Percentiles rank a stretch among this genome's conserved stretches.
phyloP scores from a whole-genome alignment of 1,140 invertebrate species.

The Megalopta genalis region DNA sequence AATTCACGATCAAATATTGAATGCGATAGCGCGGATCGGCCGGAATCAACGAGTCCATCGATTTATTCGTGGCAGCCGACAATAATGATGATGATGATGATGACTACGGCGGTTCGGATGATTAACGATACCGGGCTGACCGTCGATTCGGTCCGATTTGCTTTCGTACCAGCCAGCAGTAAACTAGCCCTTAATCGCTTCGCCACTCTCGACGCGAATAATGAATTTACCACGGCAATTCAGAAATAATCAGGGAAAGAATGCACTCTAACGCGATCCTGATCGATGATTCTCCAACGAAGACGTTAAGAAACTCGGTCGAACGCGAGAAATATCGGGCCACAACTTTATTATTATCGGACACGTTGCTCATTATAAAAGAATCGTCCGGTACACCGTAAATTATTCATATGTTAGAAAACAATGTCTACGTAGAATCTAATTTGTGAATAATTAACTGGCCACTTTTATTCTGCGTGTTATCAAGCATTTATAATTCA shows the following conservation, averaged over 20 bases:
- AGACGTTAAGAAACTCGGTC: constrained; percentile 24
- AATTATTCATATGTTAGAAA: too few relatives aligned
- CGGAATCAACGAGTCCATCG: constrained; percentile 49
- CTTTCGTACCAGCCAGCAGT: constrained; percentile 44
- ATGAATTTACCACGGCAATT: constrained; percentile 57
- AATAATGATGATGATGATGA: constrained; percentile 61
- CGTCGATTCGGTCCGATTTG: constrained; percentile 59
- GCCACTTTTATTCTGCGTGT: too few relatives aligned
- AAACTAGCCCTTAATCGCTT: constrained; percentile 61
- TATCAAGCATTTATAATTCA: too few relatives aligned
- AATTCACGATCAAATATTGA: constrained; percentile 57
- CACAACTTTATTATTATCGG: too few relatives aligned
- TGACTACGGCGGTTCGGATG: constrained; percentile 61
- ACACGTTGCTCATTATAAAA: neutral
- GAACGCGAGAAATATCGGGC: neutral
- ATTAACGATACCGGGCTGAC: constrained; percentile 55
- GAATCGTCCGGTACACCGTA: too few relatives aligned
- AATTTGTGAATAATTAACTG: too few relatives aligned
- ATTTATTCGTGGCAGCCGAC: constrained; percentile 30
- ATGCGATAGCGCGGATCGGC: constrained; percentile 44
- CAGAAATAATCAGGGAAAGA: constrained; percentile 22
- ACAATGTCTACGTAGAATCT: too few relatives aligned
- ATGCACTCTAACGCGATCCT: constrained; percentile 51
- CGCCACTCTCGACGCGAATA: constrained; percentile 41
- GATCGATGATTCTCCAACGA: constrained; percentile 49